phyloP scores from a whole-genome alignment of 2,888 invertebrate species.

The Augiades crinisus region DNA sequence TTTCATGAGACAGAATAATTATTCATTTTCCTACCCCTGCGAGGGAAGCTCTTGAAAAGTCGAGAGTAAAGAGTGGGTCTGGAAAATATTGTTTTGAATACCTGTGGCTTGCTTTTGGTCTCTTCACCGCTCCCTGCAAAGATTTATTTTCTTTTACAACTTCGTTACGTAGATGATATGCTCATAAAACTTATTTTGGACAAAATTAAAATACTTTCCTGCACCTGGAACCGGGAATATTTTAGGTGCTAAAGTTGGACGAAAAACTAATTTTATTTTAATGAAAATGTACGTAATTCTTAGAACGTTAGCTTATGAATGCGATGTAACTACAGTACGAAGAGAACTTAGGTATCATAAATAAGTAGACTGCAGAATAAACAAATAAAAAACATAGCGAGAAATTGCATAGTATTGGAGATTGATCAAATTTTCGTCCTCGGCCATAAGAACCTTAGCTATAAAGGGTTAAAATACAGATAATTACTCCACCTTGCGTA shows the following conservation, averaged over 20 bases:
- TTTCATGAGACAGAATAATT: slow-evolving; percentile 74
- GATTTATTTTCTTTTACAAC: slow-evolving; percentile 25
- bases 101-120: slow-evolving; percentile 18
- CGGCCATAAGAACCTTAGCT: too few species aligned
- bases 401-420: too few species aligned
- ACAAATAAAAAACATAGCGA: too few species aligned
- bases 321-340: too few species aligned
- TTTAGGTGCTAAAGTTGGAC: slow-evolving; percentile 2
- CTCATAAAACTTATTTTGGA: slow-evolving; percentile 26
- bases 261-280: slow-evolving; percentile 11
- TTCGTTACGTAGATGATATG: slow-evolving; percentile 24
- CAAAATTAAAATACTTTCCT: slow-evolving; percentile 19
- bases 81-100: slow-evolving; percentile 32
- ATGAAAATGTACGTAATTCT: not conserved
- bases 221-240: slow-evolving; percentile 17
- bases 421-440: too few species aligned
- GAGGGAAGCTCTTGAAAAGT: slow-evolving; percentile 58
- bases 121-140: slow-evolving; percentile 13
- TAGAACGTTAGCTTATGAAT: too few species aligned
- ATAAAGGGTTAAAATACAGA: too few species aligned
- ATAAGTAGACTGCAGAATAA: too few species aligned
- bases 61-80: slow-evolving; percentile 34
- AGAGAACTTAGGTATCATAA: too few species aligned
- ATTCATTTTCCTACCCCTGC: slow-evolving; percentile 71
- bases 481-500: too few species aligned